Evolutionary conservation across 2,797 vertebrate genomes (phyloP).

Genomic region (Monodelphis domestica): DNA sequence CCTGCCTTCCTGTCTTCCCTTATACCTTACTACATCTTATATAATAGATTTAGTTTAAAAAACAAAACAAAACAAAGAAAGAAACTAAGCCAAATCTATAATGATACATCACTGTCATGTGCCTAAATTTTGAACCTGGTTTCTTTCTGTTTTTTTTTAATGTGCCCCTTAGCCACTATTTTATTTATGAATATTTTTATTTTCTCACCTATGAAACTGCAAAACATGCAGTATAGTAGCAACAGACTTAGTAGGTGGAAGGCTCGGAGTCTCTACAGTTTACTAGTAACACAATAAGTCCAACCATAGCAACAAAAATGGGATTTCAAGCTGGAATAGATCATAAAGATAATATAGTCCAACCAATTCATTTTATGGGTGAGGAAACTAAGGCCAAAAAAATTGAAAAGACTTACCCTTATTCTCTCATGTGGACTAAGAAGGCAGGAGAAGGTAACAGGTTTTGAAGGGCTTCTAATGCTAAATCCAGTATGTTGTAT

Average conservation of each 20-base stretch:
- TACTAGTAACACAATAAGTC: background rate
- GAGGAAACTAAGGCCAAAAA: background rate
- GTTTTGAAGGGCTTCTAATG: background rate
- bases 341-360: background rate
- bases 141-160: background rate
- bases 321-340: background rate
- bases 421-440: background rate
- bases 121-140: background rate
- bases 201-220: background rate
- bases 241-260: background rate
- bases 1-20: background rate
- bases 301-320: background rate
- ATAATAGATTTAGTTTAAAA: background rate
- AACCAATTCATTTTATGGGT: background rate
- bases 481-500: background rate
- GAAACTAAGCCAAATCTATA: no score
- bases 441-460: background rate
- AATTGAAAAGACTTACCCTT: background rate
- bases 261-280: background rate
- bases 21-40: background rate
- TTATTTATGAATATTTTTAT: background rate
- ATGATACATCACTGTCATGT: background rate
- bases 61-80: background rate
- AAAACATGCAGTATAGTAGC: background rate
- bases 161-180: background rate